phyloP scores from a whole-genome alignment of 2,113 vertebrate species.

The Paedocypris sp. region DNA sequence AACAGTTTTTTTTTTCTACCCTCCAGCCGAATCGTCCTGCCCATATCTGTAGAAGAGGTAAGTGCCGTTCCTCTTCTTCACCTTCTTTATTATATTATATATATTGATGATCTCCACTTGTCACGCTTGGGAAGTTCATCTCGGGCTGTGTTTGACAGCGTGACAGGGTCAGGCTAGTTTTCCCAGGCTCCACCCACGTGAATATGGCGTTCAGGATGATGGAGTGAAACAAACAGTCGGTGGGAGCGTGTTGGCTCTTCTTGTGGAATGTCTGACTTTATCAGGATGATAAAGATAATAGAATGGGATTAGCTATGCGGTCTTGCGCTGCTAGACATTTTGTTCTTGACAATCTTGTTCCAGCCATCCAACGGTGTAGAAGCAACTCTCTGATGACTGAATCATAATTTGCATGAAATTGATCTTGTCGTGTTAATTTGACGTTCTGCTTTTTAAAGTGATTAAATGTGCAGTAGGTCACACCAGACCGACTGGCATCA shows the following conservation, averaged over 20 bases:
- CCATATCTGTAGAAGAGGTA: constrained; percentile 94
- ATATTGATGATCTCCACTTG: neutral
- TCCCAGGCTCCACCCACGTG: neutral
- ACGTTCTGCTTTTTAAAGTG: too few species aligned
- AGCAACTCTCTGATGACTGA: too few species aligned
- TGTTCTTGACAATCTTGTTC: too few species aligned
- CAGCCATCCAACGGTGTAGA: too few species aligned
- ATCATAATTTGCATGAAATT: too few species aligned
- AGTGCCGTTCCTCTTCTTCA: constrained; percentile 37
- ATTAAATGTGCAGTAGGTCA: too few species aligned
- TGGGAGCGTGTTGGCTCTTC: neutral
- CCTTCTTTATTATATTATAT: neutral
- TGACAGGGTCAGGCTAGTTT: neutral
- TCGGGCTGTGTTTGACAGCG: neutral
- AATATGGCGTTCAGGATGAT: neutral
- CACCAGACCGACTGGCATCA: too few species aligned
- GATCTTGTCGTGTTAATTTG: too few species aligned
- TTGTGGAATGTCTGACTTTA: too few species aligned
- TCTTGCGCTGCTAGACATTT: too few species aligned
- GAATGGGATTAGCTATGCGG: too few species aligned
- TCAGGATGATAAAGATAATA: too few species aligned
- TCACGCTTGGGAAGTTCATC: neutral
- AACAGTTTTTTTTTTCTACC: constrained; percentile 26
- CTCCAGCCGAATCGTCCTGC: constrained; percentile 82
- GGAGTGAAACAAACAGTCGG: neutral